Conservation (phyloP, 2,888 invertebrate genomes). For the Tetrapedia diversipes region DNA sequence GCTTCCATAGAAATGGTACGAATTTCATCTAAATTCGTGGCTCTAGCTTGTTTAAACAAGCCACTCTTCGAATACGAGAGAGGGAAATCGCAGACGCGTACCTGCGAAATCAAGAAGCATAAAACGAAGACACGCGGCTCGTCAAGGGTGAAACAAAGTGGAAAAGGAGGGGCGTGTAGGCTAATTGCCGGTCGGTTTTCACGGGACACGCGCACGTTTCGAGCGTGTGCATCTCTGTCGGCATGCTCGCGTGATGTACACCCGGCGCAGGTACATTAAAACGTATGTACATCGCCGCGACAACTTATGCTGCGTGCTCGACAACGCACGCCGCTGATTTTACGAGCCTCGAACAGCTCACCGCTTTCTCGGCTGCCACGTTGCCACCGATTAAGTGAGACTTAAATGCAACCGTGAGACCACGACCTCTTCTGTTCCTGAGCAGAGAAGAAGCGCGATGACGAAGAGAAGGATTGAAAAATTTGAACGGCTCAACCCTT, state of each 20-base stretch:
- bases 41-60: too few species aligned
- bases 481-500: too few species aligned
- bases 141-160: conserved; percentile 25
- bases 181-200: conserved; percentile 58
- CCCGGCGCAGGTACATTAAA: conserved; percentile 51
- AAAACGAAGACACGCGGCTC: conserved; percentile 21
- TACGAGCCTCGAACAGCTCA: conserved; percentile 46
- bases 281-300: conserved; percentile 51
- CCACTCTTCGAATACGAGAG: too few species aligned
- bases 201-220: conserved; percentile 27
- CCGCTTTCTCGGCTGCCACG: conserved; percentile 41
- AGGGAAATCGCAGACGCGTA: too few species aligned
- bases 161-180: conserved; percentile 25
- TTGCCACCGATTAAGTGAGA: conserved; percentile 43
- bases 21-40: too few species aligned
- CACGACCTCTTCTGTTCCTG: too few species aligned
- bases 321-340: conserved; percentile 50
- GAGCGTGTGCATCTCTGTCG: conserved; percentile 41
- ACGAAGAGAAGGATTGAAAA: not conserved
- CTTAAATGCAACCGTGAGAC: conserved; percentile 41
- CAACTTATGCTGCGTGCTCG: conserved; percentile 48
- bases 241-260: conserved; percentile 48
- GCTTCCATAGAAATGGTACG: too few species aligned
- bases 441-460: too few species aligned
- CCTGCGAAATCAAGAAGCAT: not conserved